Evolutionary conservation across 1,140 invertebrate species (phyloP).

Genomic region (Colletes latitarsis): DNA sequence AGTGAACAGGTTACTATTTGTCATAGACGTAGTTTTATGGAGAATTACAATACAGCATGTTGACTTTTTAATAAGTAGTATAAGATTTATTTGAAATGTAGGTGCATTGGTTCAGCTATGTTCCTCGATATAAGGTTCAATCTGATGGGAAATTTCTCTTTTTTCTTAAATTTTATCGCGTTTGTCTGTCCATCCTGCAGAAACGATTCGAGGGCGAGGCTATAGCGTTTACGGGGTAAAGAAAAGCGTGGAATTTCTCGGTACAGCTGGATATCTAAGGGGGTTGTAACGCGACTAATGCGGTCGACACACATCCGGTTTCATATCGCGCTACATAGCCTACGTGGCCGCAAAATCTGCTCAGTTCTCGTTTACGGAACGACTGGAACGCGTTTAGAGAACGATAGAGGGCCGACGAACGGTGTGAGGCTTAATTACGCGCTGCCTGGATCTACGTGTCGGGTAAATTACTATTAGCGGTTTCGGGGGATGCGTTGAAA

Average conservation of each 20-base stretch:
- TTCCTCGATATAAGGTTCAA: no score
- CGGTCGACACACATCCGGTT: conserved; percentile 15
- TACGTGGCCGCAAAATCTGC: conserved; percentile 51
- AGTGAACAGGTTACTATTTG: no score
- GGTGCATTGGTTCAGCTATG: no score
- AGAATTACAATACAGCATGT: no score
- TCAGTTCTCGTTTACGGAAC: conserved; percentile 36
- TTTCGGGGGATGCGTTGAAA: conserved; percentile 43
- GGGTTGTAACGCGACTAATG: conserved; percentile 31
- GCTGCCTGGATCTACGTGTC: conserved; percentile 51
- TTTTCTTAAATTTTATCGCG: no score
- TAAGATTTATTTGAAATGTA: no score
- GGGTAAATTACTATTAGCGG: conserved; percentile 60
- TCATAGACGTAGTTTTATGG: no score
- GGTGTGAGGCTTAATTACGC: conserved; percentile 59
- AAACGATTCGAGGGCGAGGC: background rate
- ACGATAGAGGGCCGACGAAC: conserved; percentile 36
- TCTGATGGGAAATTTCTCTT: no score
- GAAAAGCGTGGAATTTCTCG: background rate
- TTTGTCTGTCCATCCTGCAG: no score
- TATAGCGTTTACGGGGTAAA: background rate
- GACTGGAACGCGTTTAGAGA: conserved; percentile 16
- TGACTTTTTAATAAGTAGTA: no score
- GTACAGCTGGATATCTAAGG: background rate
- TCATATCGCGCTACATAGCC: conserved; percentile 35